phyloP scores from a whole-genome alignment of 37 sponge, comb jelly and placozoan species.

The Amphimedon queenslandica region DNA sequence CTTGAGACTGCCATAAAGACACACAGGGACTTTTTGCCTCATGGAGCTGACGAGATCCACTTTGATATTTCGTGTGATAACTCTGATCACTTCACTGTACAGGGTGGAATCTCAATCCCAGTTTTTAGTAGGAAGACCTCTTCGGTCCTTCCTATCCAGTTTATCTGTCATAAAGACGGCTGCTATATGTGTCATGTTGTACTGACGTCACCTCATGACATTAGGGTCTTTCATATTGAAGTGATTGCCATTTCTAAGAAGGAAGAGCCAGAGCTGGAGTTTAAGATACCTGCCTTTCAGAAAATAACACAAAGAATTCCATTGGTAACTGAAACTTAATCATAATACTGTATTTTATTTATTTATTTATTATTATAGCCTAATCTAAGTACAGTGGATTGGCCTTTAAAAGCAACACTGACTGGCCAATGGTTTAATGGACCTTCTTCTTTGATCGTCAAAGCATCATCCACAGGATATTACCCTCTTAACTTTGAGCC shows the following conservation, averaged over 20 bases:
- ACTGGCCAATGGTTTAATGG: conserved; percentile 49
- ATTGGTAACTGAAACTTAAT: conserved; percentile 44
- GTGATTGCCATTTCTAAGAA: conserved; percentile 41
- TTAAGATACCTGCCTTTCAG: conserved; percentile 63
- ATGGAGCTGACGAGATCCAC: conserved; percentile 1
- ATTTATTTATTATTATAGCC: conserved; percentile 22
- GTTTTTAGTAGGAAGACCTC: conserved; percentile 10
- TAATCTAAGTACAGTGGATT: conserved; percentile 63
- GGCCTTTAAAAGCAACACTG: conserved; percentile 40
- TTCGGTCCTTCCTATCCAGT: conserved; percentile 30
- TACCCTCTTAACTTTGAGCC: conserved; percentile 78
- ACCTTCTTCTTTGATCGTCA: conserved; percentile 49
- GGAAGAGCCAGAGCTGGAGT: conserved; percentile 54
- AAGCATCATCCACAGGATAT: conserved; percentile 55
- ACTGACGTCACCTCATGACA: conserved; percentile 55
- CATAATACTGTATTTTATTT: neutral
- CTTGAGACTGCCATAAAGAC: neutral
- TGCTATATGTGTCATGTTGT: conserved; percentile 63
- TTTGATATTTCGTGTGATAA: conserved; percentile 23
- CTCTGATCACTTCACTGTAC: conserved; percentile 17
- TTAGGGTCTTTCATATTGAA: conserved; percentile 73
- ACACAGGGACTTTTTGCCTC: neutral
- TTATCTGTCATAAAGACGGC: conserved; percentile 33
- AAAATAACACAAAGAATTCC: conserved; percentile 79
- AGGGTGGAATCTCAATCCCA: conserved; percentile 20